Base-by-base conservation (phyloP, 1,140 invertebrate species). In the Leptinotarsa texana region DNA sequence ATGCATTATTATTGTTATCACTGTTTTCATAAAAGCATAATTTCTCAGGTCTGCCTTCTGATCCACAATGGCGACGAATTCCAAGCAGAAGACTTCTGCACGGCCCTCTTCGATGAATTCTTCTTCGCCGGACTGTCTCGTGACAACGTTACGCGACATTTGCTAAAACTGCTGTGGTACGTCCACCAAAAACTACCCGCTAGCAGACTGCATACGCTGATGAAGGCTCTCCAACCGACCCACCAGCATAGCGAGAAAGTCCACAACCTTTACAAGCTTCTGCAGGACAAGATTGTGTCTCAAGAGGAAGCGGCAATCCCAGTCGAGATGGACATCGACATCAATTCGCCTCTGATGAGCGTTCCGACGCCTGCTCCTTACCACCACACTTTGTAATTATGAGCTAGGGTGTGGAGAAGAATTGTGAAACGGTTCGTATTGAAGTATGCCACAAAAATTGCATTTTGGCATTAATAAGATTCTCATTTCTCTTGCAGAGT, bases 61-160 rank as follows among this genome's bases (percentile, higher is more conserved):
- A 93, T 98, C 79, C 92, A 94, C 67, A 92, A 98, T 88, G 90
- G 91, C 3, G 97, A 98, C 79, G 96, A 98, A 85, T 98, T 98
- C 85, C 88, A 92, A 76, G 92, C 94, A 5, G 96, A 98, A 88
- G 96, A 98, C 78, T 98, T 98, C 83, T 98, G 96, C 86, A 96
- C 95, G 1, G 95, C 95, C 1, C 91, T 98, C 18, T 98, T 99
- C 88, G 96, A 98, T 87, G 96, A 98, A 85, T 98, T 98, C 83
- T 95, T 98, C 78, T 95, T 96, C 85, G 93, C 95, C 63, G 94
- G 94, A 0, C 88, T 98, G 49, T 90, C 91, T 6, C 90, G 93
- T 75, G 96, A 98, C 83, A 98, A 97, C 89, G 96, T 98, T 1
- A 93, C 94, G n/a, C 88, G 95, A 61, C 97, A 99, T 88, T 89